Conservation (phyloP, 2,888 invertebrate species). For the Aplocera efformata region DNA sequence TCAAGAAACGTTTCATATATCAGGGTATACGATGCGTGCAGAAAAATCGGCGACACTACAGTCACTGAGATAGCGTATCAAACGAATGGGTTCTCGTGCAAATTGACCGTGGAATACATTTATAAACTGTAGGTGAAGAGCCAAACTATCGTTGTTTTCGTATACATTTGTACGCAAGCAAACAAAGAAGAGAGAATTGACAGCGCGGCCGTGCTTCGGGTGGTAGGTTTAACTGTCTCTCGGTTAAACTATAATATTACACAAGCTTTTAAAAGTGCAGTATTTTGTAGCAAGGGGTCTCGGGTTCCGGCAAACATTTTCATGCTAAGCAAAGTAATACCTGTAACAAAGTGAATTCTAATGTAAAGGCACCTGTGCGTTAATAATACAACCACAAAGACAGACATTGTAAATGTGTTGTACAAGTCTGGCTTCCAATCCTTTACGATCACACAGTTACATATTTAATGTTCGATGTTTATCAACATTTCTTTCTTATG, state of each 20-base stretch:
- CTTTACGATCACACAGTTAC: constrained; percentile 78
- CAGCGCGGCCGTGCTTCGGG: too few species aligned
- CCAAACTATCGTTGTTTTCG: constrained; percentile 54
- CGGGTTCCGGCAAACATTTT: too few species aligned
- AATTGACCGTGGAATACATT: constrained; percentile 65
- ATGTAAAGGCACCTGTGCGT: too few species aligned
- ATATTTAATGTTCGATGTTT: constrained; percentile 80
- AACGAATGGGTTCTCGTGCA: constrained; percentile 56
- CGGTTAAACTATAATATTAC: too few species aligned
- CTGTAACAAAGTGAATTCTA: too few species aligned
- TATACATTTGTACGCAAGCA: too few species aligned
- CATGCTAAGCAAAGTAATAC: too few species aligned
- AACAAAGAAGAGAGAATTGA: constrained; percentile 54
- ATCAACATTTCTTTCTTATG: constrained; percentile 80
- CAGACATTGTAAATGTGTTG: constrained; percentile 57
- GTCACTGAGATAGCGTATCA: constrained; percentile 53
- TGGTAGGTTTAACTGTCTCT: too few species aligned
- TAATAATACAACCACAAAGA: constrained; percentile 35
- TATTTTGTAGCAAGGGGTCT: too few species aligned
- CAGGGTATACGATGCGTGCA: constrained; percentile 63
- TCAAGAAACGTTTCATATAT: constrained; percentile 54
- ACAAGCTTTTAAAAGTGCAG: too few species aligned
- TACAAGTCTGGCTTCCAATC: constrained; percentile 71
- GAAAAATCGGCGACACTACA: constrained; percentile 61
- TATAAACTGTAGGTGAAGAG: constrained; percentile 60